phyloP scores from a whole-genome alignment of 2,797 vertebrate genomes.

The Ctenopoma kingsleyae region DNA sequence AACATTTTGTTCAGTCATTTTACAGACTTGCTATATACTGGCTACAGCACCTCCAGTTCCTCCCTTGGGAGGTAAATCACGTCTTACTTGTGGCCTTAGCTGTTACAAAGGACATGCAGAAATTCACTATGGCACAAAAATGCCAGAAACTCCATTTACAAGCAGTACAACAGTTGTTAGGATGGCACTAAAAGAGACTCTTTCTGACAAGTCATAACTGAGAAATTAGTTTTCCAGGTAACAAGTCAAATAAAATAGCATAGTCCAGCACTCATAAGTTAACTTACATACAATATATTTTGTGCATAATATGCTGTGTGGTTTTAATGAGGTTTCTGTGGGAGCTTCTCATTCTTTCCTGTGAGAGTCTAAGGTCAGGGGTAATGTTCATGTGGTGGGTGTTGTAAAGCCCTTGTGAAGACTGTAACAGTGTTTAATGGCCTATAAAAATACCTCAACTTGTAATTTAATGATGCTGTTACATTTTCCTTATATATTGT shows the following conservation, averaged over 20 bases:
- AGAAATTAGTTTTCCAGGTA: conserved; percentile 3
- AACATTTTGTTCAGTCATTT: not conserved
- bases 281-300: conserved; percentile 2
- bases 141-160: conserved; percentile 10
- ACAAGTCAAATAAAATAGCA: conserved; percentile 18
- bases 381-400: conserved; percentile 24
- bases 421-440: conserved; percentile 36
- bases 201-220: not conserved
- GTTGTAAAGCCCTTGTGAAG: conserved; percentile 25
- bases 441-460: conserved; percentile 23
- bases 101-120: conserved; percentile 3
- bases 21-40: not conserved
- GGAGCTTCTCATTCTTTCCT: conserved; percentile 25
- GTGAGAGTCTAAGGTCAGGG: conserved; percentile 33
- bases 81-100: conserved; percentile 16
- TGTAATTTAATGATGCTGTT: conserved; percentile 24
- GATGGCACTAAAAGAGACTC: not conserved
- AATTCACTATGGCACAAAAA: conserved; percentile 24
- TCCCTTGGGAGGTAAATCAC: conserved; percentile 2
- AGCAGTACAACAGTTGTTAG: not conserved
- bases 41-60: not conserved
- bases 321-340: conserved; percentile 46
- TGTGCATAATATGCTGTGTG: conserved; percentile 13
- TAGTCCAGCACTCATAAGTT: not conserved
- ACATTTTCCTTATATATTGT: not conserved